phyloP scores from a whole-genome alignment of 2,113 vertebrate species.

The Daubentonia madagascariensis region DNA sequence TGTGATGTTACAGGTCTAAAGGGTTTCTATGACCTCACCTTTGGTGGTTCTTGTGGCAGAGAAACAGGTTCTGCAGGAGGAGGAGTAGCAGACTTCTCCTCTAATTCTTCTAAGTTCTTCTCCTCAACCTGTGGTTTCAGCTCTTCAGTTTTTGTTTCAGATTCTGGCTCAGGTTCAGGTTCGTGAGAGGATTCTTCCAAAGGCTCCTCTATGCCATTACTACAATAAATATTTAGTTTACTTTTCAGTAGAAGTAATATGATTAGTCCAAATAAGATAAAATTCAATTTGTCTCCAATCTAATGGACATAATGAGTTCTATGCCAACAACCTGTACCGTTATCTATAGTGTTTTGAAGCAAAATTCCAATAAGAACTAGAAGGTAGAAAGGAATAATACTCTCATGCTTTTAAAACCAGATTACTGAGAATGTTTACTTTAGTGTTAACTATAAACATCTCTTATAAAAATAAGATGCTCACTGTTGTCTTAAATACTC shows the following conservation, averaged over 20 bases:
- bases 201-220: conserved; percentile 88
- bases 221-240: conserved; percentile 74
- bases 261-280: not conserved
- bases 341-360: not conserved
- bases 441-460: not conserved
- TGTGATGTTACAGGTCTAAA: not conserved
- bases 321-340: not conserved
- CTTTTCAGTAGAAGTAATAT: conserved; percentile 20
- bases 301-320: not conserved
- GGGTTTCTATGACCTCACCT: conserved; percentile 84
- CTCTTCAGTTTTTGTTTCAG: conserved; percentile 89
- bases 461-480: not conserved
- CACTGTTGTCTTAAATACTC: not conserved
- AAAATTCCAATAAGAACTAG: not conserved
- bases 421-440: conserved; percentile 6
- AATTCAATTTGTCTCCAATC: not conserved
- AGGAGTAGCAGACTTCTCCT: conserved; percentile 93
- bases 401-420: not conserved
- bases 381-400: not conserved
- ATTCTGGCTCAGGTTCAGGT: conserved; percentile 86
- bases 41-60: conserved; percentile 92
- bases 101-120: conserved; percentile 92
- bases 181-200: conserved; percentile 87
- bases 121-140: conserved; percentile 90
- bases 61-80: conserved; percentile 91